These are phyloP conservation scores for Nematolebias whitei DNA, from an alignment of 2,113 vertebrate genomes.

Conservation along the genomic window DNA sequence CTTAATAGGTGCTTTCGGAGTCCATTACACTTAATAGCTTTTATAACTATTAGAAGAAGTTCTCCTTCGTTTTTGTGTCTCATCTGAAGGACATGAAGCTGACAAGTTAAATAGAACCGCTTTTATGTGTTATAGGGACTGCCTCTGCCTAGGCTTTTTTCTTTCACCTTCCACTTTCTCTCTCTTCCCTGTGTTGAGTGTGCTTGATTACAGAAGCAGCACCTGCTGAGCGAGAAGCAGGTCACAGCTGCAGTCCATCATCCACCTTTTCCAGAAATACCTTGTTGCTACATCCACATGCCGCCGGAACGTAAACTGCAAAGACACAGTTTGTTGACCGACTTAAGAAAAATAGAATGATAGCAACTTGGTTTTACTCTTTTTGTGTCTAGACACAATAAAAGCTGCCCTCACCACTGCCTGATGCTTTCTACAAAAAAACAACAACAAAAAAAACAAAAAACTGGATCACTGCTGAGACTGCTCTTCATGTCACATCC, in stretches of 20 bases:
- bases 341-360: no score
- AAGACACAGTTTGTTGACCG: background rate
- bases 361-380: background rate
- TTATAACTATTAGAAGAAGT: background rate
- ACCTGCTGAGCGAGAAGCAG: conserved; percentile 7
- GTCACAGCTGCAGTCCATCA: conserved; percentile 11
- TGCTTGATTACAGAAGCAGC: background rate
- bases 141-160: background rate
- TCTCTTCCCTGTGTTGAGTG: background rate
- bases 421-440: background rate
- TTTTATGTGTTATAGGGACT: background rate
- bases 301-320: background rate
- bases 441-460: no score
- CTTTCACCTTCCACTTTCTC: background rate
- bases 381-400: background rate
- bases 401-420: background rate
- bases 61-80: background rate
- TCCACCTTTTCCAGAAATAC: background rate
- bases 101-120: background rate
- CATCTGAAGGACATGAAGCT: background rate
- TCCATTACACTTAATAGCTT: background rate
- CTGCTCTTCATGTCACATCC: no score
- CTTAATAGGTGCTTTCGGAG: background rate
- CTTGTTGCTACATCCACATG: conserved; percentile 1
- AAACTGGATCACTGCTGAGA: no score